A percentile compares a stretch with the other conserved stretches of the same genome.
Conservation (phyloP, 1,140 invertebrate genomes). For the Listronotus bonariensis region DNA sequence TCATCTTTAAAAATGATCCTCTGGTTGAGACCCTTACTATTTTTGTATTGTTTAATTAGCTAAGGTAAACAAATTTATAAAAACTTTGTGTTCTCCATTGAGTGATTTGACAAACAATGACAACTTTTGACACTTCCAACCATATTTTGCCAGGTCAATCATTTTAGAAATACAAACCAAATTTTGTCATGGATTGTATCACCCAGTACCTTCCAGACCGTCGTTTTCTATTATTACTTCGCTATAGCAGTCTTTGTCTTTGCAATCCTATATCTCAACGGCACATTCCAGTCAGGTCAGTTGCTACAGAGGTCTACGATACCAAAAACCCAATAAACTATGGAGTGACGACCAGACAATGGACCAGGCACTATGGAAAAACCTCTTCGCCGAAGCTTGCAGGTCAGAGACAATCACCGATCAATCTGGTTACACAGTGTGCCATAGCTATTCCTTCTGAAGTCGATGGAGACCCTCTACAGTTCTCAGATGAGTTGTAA, state of each 20-base stretch:
- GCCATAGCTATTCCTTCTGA: constrained; percentile 34
- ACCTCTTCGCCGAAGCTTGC: constrained; percentile 28
- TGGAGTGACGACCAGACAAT: constrained; percentile 27
- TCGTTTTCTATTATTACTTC: constrained; percentile 28
- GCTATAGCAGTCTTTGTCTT: constrained; percentile 21
- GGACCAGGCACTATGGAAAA: constrained; percentile 42
- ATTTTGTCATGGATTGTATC: constrained; percentile 34
- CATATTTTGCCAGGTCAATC: too few species aligned
- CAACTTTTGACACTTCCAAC: too few species aligned
- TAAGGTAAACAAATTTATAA: too few species aligned
- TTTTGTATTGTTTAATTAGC: too few species aligned
- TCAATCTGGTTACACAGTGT: constrained; percentile 39
- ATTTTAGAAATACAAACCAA: constrained; percentile 1
- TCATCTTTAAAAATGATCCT: too few species aligned
- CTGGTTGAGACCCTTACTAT: too few species aligned
- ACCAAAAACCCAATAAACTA: constrained; percentile 27
- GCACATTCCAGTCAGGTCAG: constrained; percentile 16
- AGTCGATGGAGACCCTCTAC: constrained; percentile 36
- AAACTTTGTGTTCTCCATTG: too few species aligned
- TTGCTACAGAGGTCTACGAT: background rate
- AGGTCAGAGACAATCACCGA: constrained; percentile 45
- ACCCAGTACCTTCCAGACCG: constrained; percentile 15
- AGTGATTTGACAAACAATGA: too few species aligned
- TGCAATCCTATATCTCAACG: constrained; percentile 31
- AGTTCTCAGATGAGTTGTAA: constrained; percentile 46